Evolutionary conservation across 2,888 invertebrate genomes (phyloP).

Genomic region (Lydus trimaculatus): DNA sequence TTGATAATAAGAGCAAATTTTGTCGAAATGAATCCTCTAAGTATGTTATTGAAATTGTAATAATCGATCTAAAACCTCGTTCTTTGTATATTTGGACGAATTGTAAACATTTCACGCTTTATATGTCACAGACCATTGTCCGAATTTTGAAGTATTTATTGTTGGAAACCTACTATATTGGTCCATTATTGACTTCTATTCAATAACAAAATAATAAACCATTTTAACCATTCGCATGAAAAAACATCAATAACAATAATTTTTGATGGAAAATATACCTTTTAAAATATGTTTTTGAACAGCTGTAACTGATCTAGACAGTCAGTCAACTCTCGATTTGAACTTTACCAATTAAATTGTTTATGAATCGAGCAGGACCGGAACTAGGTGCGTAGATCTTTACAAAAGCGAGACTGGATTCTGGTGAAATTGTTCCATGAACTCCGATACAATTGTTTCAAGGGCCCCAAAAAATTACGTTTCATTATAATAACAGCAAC

Average conservation of each 20-base stretch:
- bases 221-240: slow-evolving; percentile 5
- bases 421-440: no score
- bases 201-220: slow-evolving; percentile 10
- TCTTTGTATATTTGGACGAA: neutral
- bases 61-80: neutral
- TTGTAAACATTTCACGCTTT: slow-evolving; percentile 23
- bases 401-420: no score
- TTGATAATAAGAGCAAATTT: neutral
- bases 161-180: slow-evolving; percentile 21
- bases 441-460: no score
- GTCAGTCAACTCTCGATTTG: no score
- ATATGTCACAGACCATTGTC: slow-evolving; percentile 17
- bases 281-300: slow-evolving; percentile 11
- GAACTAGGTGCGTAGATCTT: no score
- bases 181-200: slow-evolving; percentile 27
- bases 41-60: no score
- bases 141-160: slow-evolving; percentile 26
- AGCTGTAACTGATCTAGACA: slow-evolving; percentile 14
- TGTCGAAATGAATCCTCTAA: neutral
- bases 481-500: no score
- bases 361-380: no score
- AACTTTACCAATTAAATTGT: slow-evolving; percentile 15
- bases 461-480: no score
- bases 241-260: slow-evolving; percentile 6
- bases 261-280: no score